Evolutionary conservation across 1,140 invertebrate genomes (phyloP), one percentile per base, ranked within the genome.

Genomic region (Drosophila cardini): DNA sequence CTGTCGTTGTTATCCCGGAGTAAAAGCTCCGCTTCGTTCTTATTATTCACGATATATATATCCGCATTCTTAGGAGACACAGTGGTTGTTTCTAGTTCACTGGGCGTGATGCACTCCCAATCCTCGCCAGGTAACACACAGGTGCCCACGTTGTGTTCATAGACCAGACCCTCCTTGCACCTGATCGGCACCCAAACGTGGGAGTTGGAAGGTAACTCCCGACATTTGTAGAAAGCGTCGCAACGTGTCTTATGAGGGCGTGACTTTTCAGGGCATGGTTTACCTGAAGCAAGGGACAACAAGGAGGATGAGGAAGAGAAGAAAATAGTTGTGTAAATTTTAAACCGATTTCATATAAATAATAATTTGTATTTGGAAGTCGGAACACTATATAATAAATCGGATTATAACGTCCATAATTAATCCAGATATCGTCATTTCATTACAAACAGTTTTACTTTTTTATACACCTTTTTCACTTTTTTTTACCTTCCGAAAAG

Each of bases 161-260:
- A 94, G 8, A 94, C 82, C 63, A 94, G 78, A 34, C 93, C 93
- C 10, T 93, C 78, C 21, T 90, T 86, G 69, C 94, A 94, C 57
- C 91, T 93, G n/a, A 89, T 78, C 0, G 93, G 93, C 3, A 92
- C 80, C 94, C 94, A 94, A 5, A 92, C 92, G 48, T 93, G 92
- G 10, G 90, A 91, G 1, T 91, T 92, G 40, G 81, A 78, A 10
- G 93, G 92, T 6, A 94, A 36, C 80, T 93, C 93, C 5, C 93
- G 76, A 53, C 94, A 94, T 36, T 93, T 93, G 56, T 93, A 94
- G 87, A 93, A 94, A 63, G 93, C 90, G 50, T 91, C 92, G 52
- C 93, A 94, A 38, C 93, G 92, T 0, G 92, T 94, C 40, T 81
- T 71, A 70, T 94, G 93, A 13, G 93, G 91, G 58, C 93, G 93